Evolutionary conservation across 2,888 invertebrate species (phyloP), one percentile per base, ranked within the genome.

Genomic region (Orchesellides sinensis): DNA sequence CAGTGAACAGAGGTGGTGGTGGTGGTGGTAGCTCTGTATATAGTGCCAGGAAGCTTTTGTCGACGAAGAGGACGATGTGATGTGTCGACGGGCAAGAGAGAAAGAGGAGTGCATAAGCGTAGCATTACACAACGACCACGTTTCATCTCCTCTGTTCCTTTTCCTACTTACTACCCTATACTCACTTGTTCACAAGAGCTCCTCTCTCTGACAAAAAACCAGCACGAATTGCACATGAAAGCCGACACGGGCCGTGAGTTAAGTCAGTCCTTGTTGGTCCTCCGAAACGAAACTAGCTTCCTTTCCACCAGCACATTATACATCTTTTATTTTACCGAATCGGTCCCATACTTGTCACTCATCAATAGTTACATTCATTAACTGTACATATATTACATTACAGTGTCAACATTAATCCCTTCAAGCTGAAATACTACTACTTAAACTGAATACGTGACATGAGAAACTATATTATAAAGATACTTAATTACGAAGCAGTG

Each of bases 191-290:
- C 54, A 19, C 65, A 47, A 32, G 49, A 21, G 32, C 68, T 77
- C 23, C 35, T 52, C 49, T 40, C 8, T 12, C 69, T 70, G 61
- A 72, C 77, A 78, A 66, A 61, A n/a, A 59, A 63, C 29, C 61
- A 35, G 56, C 27, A 72, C 63, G 54, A 68, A 79, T 45, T 70
- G 79, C 70, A 79, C 79, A 79, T 79, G 79, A 79, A 79, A 79
- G 79, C 79, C 79, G 79, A 79, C 79, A 79, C 79, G 79, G 79
- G 79, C 79, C 79, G 72, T 45, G 79, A 72, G 72, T 65, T 54
- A 79, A 72, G 70, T 79, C 79, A 79, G 79, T 79, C 79, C 79
- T 79, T 79, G 72, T 47, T 79, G 72, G 79, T 79, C 72, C 79
- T 79, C 79, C 79, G 65, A 63, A 63, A 79, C 79, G 69, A 69